These are phyloP conservation scores for Coregonus suidteri DNA, from an alignment of 2,797 vertebrate species.

Conservation along the genomic window DNA sequence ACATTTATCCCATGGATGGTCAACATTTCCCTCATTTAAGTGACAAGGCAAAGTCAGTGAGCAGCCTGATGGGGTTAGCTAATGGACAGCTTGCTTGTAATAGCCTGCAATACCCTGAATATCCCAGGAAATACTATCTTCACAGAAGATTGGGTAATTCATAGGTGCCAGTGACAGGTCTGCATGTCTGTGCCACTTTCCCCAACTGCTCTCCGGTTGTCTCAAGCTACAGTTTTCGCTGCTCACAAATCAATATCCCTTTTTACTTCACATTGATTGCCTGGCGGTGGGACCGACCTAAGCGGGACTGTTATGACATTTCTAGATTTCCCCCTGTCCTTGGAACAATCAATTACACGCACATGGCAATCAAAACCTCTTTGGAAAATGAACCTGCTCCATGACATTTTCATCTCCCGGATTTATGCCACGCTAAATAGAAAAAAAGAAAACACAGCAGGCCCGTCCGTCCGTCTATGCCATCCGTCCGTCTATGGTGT, in stretches of 20 bases:
- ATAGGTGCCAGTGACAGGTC: conserved; percentile 78
- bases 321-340: conserved; percentile 87
- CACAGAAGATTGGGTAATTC: conserved; percentile 76
- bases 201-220: conserved; percentile 67
- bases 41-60: conserved; percentile 65
- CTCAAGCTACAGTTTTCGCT: conserved; percentile 82
- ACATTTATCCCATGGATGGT: conserved; percentile 72
- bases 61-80: conserved; percentile 64
- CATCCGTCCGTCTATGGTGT: conserved; percentile 23
- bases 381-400: conserved; percentile 85
- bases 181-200: conserved; percentile 74
- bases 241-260: conserved; percentile 81
- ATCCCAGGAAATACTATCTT: conserved; percentile 73
- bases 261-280: conserved; percentile 86
- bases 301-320: conserved; percentile 87
- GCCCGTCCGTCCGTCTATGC: not conserved
- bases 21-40: conserved; percentile 76
- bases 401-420: conserved; percentile 85
- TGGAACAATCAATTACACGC: conserved; percentile 86
- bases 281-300: conserved; percentile 80
- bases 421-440: conserved; percentile 77
- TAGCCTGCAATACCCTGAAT: conserved; percentile 59
- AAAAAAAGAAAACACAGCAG: conserved; percentile 27
- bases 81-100: conserved; percentile 75
- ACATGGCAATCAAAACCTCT: conserved; percentile 86